Percentiles rank a stretch among this genome's conserved stretches.
Conservation (phyloP, 2,113 vertebrate species). For the Rhynchomys soricoides region DNA sequence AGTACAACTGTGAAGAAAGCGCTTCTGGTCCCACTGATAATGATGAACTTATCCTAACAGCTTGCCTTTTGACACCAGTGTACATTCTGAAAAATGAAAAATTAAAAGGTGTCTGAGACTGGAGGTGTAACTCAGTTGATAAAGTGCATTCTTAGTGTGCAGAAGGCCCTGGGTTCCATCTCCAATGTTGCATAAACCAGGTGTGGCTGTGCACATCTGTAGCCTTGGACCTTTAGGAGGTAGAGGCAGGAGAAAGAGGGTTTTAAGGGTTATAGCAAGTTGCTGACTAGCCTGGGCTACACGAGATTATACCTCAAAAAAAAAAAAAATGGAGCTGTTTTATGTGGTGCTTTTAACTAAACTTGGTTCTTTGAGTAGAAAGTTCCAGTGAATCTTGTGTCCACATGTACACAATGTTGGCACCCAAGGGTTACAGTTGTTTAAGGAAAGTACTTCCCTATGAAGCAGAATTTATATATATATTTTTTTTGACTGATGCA, state of each 20-base stretch:
- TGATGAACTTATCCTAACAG: neutral
- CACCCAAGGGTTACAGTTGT: neutral
- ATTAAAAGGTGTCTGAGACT: neutral
- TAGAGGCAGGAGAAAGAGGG: neutral
- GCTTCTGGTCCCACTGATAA: neutral
- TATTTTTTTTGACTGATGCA: neutral
- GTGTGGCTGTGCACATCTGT: neutral
- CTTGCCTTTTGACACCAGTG: constrained; percentile 3
- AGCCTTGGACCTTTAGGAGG: neutral
- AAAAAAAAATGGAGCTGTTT: neutral
- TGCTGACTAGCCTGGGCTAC: neutral
- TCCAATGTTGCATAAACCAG: neutral
- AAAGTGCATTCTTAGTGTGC: neutral
- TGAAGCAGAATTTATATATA: neutral
- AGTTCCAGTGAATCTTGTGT: neutral
- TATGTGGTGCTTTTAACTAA: neutral
- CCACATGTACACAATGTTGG: neutral
- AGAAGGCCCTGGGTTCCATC: neutral
- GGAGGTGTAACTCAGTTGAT: neutral
- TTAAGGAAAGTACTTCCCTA: constrained; percentile 18
- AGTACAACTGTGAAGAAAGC: neutral
- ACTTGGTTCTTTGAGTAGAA: neutral
- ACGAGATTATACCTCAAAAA: neutral
- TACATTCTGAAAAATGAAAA: neutral
- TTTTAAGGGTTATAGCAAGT: neutral